These are phyloP conservation scores for Leucophenga montana DNA, from an alignment of 2,888 invertebrate species.

Conservation along the genomic window DNA sequence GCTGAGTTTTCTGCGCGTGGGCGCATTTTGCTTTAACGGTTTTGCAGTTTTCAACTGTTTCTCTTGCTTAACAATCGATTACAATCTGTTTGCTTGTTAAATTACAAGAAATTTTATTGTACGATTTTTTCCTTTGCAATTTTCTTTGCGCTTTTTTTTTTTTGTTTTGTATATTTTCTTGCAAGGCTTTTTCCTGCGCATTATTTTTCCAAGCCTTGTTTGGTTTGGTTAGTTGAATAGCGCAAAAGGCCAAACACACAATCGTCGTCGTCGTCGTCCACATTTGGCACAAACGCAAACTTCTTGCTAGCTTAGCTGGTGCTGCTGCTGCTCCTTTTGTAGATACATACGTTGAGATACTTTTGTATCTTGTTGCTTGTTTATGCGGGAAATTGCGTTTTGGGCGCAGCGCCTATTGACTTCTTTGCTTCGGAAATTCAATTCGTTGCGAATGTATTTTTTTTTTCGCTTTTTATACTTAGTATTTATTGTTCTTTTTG, in stretches of 20 bases:
- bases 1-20: slow-evolving; percentile 11
- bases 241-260: slow-evolving; percentile 15
- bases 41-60: not conserved
- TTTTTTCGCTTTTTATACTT: slow-evolving; percentile 12
- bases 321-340: not conserved
- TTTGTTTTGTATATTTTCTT: no score
- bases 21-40: slow-evolving; percentile 11
- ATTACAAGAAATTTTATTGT: slow-evolving; percentile 49
- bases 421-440: slow-evolving; percentile 11
- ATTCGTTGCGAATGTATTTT: not conserved
- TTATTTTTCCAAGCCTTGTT: slow-evolving; percentile 14
- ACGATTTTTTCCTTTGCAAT: slow-evolving; percentile 6
- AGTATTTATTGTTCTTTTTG: not conserved
- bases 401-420: slow-evolving; percentile 19
- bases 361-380: slow-evolving; percentile 18
- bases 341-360: slow-evolving; percentile 18
- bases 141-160: slow-evolving; percentile 14
- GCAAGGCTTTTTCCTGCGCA: slow-evolving; percentile 3
- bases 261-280: not conserved
- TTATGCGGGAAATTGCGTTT: slow-evolving; percentile 4
- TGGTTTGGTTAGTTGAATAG: slow-evolving; percentile 8
- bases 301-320: slow-evolving; percentile 1
- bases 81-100: slow-evolving; percentile 66
- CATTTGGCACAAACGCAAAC: slow-evolving; percentile 6
- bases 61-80: slow-evolving; percentile 51